Evolutionary conservation across 2,888 invertebrate genomes (phyloP), one percentile per base, ranked within the genome.

Genomic region (Augiades crinisus): DNA sequence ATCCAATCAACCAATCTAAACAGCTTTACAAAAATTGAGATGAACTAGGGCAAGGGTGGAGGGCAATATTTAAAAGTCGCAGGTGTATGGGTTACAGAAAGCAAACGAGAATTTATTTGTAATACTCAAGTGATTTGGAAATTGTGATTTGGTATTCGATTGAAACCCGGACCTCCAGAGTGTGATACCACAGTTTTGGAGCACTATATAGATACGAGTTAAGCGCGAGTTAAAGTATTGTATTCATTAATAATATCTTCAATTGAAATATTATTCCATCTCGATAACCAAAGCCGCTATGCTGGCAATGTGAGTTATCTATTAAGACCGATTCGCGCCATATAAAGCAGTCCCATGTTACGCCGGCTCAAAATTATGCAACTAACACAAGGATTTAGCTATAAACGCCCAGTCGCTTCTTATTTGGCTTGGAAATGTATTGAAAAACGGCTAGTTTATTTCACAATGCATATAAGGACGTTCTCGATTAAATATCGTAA

Each of bases 381-480:
- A 50, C 34, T 17, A 13, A 34, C 17, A 41, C 49, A 50, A 50
- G 49, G 49, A 49, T 34, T 34, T 49, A 2, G 40, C 41, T 34
- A 49, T 49, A 41, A 41, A 41, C 49, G 34, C 22, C 16, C 24
- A 27, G 27, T 41, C 16, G 17, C 41, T 34, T 41, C 41, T n/a
- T 49, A 49, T 41, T 41, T 34, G 49, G 49, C 14, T n/a, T 49
- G 34, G 41, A 49, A 34, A 41, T 49, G 34, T 33, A 33, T 34
- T 34, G 31, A 47, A 40, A 40, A 40, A 40, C 33, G 27, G 12
- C 14, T 13, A 21, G 30, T 13, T 37, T 47, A 19, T 14, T 40
- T 40, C 38, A 24, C 5, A 30, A 30, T 10, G 30, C 5, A 1
- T 30, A 12, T 30, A 12, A 10, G 30, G 12, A 30, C 30, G n/a